Evolutionary conservation across 2,113 vertebrate species (phyloP).

Genomic region (Greenwoodochromis staneri): DNA sequence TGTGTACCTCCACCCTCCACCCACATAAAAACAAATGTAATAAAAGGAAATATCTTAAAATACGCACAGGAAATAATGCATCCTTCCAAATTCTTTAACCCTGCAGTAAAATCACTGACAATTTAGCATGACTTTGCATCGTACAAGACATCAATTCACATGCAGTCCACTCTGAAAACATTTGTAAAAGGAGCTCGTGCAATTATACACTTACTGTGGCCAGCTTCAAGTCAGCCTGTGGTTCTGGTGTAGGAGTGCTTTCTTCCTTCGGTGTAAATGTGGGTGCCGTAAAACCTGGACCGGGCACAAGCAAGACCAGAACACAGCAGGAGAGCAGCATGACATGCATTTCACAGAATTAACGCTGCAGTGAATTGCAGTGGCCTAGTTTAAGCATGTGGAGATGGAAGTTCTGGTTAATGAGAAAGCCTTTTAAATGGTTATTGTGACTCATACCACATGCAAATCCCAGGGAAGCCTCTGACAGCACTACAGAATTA

Average conservation of each 20-base stretch:
- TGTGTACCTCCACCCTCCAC: conserved; percentile 16
- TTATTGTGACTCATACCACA: conserved; percentile 69
- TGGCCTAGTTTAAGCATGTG: conserved; percentile 4
- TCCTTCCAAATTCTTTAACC: not conserved
- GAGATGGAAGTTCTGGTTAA: conserved; percentile 52
- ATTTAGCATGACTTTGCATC: not conserved
- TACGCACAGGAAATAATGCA: not conserved
- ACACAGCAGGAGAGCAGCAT: conserved; percentile 35
- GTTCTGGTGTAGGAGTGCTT: conserved; percentile 20
- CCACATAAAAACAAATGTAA: conserved; percentile 9
- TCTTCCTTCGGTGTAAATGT: conserved; percentile 7
- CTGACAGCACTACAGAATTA: conserved; percentile 52
- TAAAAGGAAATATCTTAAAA: not conserved
- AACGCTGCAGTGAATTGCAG: conserved; percentile 9
- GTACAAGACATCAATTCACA: not conserved
- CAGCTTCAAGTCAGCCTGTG: conserved; percentile 54
- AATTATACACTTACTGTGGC: conserved; percentile 70
- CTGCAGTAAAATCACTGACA: not conserved
- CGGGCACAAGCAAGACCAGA: conserved; percentile 18
- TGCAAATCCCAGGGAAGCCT: conserved; percentile 58
- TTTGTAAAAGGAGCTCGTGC: conserved; percentile 2
- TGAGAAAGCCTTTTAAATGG: conserved; percentile 69
- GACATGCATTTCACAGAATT: conserved; percentile 40
- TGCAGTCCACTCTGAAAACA: not conserved
- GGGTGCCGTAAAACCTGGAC: conserved; percentile 43